Evolutionary conservation across 2,113 vertebrate genomes (phyloP), one percentile per base, ranked within the genome.

Genomic region (Rutilus rutilus): DNA sequence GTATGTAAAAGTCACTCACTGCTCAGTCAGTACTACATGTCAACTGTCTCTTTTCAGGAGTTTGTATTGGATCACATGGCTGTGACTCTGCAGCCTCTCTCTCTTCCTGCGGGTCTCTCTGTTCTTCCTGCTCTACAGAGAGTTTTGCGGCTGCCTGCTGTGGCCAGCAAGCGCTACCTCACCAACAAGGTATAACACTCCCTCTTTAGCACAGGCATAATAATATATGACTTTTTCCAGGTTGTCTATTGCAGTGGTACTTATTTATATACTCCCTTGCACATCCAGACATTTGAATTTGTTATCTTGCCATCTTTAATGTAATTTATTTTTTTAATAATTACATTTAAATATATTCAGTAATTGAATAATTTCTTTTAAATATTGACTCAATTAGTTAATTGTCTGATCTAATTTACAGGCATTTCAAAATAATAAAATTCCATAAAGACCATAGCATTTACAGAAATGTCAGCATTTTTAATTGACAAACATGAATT

Each of bases 151-250:
- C 91, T 99, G 14, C 97, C 97, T 0, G 90, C 97, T 0, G 97
- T 99, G 85, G 97, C 95, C 9, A 98, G 97, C 92, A 99, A 99
- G 84, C 95, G 97, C 84, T 98, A 97, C 91, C 95, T 99, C 87
- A 99, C 97, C 88, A 99, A 97, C 88, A 99, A 99, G 97, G 97
- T 98, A 78, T 52, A 5, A 45, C 75, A 10, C 69, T 73, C 25
- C 0, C 45, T 15, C 5, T 19, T n/a, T 17, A 59, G 14, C 17
- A 54, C 69, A 77, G 27, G 45, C 14, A 30, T 11, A 30, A 11
- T 81, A 64, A 25, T 45, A 45, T 39, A 47, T 27, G 33, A 25
- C 57, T 45, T 42, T 25, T 45, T 15, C 11, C 10, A 21, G 23
- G 54, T 79, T 57, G 50, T 39, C 17, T 12, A 23, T 71, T 71